Conservation (phyloP, 2,888 invertebrate species). For the Acrobasis suavella region DNA sequence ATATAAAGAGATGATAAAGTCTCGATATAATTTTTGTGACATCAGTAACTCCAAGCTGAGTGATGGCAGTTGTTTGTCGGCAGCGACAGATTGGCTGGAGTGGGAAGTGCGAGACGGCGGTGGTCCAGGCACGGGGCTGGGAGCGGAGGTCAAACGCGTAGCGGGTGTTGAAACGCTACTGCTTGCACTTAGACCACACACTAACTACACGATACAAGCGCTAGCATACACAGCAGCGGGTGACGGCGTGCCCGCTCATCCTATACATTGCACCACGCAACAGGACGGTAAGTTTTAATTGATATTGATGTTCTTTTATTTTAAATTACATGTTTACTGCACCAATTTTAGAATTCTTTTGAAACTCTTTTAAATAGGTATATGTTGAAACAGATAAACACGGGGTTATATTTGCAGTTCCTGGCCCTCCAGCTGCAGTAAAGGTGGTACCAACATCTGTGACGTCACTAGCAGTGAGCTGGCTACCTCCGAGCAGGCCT, state of each 20-base stretch:
- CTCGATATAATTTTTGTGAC: background rate
- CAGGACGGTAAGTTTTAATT: slow-evolving; percentile 86
- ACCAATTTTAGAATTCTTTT: too few relatives aligned
- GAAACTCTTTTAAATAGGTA: too few relatives aligned
- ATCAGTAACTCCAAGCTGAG: slow-evolving; percentile 62
- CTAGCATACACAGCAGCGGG: slow-evolving; percentile 93
- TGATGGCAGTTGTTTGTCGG: slow-evolving; percentile 80
- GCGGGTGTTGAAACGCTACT: slow-evolving; percentile 90
- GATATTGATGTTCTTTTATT: background rate
- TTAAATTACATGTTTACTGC: too few relatives aligned
- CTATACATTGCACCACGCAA: slow-evolving; percentile 91
- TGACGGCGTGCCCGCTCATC: slow-evolving; percentile 90
- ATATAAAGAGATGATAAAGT: background rate
- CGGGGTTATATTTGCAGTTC: slow-evolving; percentile 80
- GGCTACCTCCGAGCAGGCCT: slow-evolving; percentile 90
- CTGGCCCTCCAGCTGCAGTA: slow-evolving; percentile 91
- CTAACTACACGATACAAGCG: slow-evolving; percentile 94
- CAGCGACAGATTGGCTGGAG: slow-evolving; percentile 77
- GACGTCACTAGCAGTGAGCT: slow-evolving; percentile 91
- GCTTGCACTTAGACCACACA: slow-evolving; percentile 90
- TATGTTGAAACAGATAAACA: background rate
- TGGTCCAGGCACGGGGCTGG: slow-evolving; percentile 50
- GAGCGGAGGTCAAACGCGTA: slow-evolving; percentile 89
- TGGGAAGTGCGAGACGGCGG: slow-evolving; percentile 71
- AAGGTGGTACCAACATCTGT: slow-evolving; percentile 92